Base-by-base conservation (phyloP, 1,140 invertebrate species). In the Drosophila bifasciata region DNA sequence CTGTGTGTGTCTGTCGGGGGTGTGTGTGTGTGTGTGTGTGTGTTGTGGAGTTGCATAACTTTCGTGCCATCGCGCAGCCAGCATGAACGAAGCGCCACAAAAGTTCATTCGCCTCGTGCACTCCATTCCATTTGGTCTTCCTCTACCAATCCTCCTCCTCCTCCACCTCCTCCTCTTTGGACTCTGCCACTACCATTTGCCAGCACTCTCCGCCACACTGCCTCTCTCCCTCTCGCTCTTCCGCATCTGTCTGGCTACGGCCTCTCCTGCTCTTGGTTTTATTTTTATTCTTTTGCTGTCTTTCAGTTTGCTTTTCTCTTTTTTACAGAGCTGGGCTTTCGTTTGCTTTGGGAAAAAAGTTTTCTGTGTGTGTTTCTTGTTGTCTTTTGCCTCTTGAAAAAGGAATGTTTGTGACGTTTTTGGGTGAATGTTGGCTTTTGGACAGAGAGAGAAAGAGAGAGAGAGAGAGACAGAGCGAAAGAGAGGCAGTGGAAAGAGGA, bases 91-190 rank as follows among this genome's bases (percentile, higher is more conserved):
- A 76, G 85, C 64, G 78, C 81, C 74, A 64, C 71, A 71, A 84
- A 86, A 90, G 86, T 90, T 90, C 86, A 90, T 90, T 90, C 86
- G 86, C 86, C 86, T 90, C 79, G 78, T 90, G 86, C 86, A 90
- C 86, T 90, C 86, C 76, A 90, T 79, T 83, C 77, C 56, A 32
- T 21, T 58, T 46, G 40, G 45, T 40, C 70, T 55, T 53, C 25
- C 48, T 16, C 19, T 28, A 41, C 48, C 48, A 25, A 58, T 64
- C 69, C 17, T 15, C 53, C 46, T 67, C 46, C 36, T 39, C 57
- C 25, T 13, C 25, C 15, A 7, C 28, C 40, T 53, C 39, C 23
- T 21, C 32, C 25, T 39, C 19, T 44, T 28, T 57, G 7, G 11
- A 13, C 21, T 25, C 53, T 32, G n/a, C 11, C 40, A 9, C 28